Base-by-base conservation (phyloP, 1,140 invertebrate genomes). In the Zaprionus camerounensis region DNA sequence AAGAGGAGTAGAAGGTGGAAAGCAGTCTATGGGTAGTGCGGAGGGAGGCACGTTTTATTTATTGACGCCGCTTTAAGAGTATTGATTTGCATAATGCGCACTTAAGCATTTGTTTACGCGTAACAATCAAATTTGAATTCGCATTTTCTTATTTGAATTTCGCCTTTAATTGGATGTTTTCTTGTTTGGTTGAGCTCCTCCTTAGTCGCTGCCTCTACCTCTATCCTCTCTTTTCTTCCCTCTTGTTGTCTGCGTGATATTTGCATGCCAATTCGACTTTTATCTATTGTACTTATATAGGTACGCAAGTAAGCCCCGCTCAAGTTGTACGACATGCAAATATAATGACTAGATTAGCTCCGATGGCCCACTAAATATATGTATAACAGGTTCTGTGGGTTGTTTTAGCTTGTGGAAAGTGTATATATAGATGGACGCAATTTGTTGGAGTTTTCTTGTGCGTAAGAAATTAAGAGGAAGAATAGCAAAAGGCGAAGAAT, bases 101-200 rank as follows among this genome's bases (percentile, higher is more conserved):
- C 85, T 88, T 88, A 88, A 84, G 85, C 81, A 90, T 88, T 88
- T 88, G 85, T 88, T 88, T 88, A 88, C 86, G 85, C 85, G 85
- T 81, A 90, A 88, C 85, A 88, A 88, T 88, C 85, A 90, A 88
- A 88, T 88, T 88, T 88, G 86, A 88, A 85, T 88, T 90, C 84
- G 71, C 69, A 88, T 87, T 88, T 80, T 83, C 83, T 66, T 82
- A 82, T 87, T 86, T 82, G 83, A 80, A 80, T 80, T 86, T 64
- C 69, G 71, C 62, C 81, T 88, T 88, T 88, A 88, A 88, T 88
- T 88, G 84, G 84, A 88, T 88, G 84, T 88, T 87, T 70, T 69
- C 56, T 67, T 70, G 61, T 66, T 73, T 69, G 56, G 41, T 66
- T 73, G 71, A 56, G 49, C 22, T 51, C 7, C 28, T 17, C 24